A percentile compares a stretch with the other conserved stretches of the same genome.
phyloP scores from a whole-genome alignment of 2,888 invertebrate genomes.

The Icerya purchasi region DNA sequence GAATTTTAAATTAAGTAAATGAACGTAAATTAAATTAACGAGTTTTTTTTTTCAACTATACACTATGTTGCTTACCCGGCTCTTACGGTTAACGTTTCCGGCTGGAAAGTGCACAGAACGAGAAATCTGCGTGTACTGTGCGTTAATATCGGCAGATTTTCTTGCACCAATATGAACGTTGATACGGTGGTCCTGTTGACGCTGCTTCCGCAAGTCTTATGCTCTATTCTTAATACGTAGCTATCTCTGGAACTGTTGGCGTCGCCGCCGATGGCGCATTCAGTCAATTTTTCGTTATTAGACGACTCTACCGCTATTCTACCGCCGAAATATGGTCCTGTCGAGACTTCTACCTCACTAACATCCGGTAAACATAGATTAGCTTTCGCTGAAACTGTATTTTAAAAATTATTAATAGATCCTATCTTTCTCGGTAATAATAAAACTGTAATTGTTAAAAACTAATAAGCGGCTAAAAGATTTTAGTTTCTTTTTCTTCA shows the following conservation, averaged over 20 bases:
- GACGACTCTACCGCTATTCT: constrained; percentile 51
- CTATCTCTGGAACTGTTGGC: constrained; percentile 46
- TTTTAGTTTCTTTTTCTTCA: too few relatives aligned
- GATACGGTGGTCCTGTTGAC: constrained; percentile 60
- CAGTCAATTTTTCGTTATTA: constrained; percentile 28
- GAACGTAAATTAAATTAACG: too few relatives aligned
- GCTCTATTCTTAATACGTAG: constrained; percentile 51
- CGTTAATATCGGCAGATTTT: constrained; percentile 58
- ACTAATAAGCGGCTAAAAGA: too few relatives aligned
- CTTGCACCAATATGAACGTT: constrained; percentile 62
- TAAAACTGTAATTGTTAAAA: too few relatives aligned
- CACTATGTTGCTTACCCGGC: constrained; percentile 31
- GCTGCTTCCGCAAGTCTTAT: constrained; percentile 48
- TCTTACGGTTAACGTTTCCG: constrained; percentile 57
- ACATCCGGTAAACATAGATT: constrained; percentile 58
- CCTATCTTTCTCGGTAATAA: too few relatives aligned
- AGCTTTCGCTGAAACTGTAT: constrained; percentile 58
- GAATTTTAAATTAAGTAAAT: too few relatives aligned
- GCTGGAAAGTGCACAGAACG: constrained; percentile 59
- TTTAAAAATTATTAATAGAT: too few relatives aligned
- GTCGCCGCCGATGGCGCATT: constrained; percentile 53
- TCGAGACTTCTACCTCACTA: constrained; percentile 61
- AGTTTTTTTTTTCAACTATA: too few relatives aligned
- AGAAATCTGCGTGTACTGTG: constrained; percentile 59
- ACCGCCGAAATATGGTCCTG: constrained; percentile 59